phyloP scores from a whole-genome alignment of 1,140 invertebrate species.

The Sarcophaga bullata region DNA sequence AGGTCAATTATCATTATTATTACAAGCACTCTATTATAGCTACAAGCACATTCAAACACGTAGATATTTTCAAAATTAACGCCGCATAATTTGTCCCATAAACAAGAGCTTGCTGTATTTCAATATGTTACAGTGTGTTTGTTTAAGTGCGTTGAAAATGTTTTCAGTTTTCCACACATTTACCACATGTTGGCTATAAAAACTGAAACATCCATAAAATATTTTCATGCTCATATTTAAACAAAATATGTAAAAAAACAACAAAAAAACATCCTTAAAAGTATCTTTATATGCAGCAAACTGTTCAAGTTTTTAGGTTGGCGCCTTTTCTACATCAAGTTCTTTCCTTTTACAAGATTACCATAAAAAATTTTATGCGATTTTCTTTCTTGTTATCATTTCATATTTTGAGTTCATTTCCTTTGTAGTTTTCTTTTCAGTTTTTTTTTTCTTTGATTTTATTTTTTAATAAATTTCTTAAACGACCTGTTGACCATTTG shows the following conservation, averaged over 20 bases:
- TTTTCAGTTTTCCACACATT: background rate
- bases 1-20: no score
- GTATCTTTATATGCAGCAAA: background rate
- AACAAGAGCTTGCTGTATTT: background rate
- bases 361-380: background rate
- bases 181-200: slow-evolving; percentile 14
- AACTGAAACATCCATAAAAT: slow-evolving; percentile 1
- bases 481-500: slow-evolving; percentile 35
- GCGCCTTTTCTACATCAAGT: slow-evolving; percentile 30
- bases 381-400: no score
- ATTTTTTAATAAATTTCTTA: background rate
- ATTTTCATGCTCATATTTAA: slow-evolving; percentile 16
- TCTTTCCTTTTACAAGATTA: background rate
- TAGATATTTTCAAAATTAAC: background rate
- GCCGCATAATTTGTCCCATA: background rate
- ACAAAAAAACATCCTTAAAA: background rate
- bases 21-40: no score
- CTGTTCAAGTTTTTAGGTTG: background rate
- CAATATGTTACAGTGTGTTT: background rate
- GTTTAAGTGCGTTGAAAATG: background rate
- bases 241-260: background rate
- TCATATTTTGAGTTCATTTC: background rate
- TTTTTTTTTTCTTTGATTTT: background rate
- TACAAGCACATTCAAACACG: no score
- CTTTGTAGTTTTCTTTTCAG: background rate